phyloP scores from a whole-genome alignment of 2,888 invertebrate species.

The Ommatoiulus sabulosus region DNA sequence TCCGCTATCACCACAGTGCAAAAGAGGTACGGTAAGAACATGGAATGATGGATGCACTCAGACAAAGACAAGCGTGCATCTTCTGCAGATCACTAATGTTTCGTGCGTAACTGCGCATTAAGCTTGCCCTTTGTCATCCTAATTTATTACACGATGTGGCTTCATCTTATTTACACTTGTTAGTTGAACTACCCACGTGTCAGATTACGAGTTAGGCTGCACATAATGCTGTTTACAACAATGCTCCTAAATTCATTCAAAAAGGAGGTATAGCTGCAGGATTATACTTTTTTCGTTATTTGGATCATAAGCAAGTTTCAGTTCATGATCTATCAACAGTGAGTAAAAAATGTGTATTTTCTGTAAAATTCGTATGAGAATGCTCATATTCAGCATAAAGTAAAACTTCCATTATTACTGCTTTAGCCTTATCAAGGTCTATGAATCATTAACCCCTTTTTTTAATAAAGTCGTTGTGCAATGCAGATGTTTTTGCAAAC shows the following conservation, averaged over 20 bases:
- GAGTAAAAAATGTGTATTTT: too few relatives aligned
- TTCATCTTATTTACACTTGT: not conserved
- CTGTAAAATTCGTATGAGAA: too few relatives aligned
- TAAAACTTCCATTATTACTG: too few relatives aligned
- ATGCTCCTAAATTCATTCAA: not conserved
- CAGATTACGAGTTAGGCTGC: not conserved
- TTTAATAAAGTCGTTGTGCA: not conserved
- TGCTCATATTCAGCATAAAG: too few relatives aligned
- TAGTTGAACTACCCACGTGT: not conserved
- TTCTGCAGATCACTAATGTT: not conserved
- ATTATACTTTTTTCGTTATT: not conserved
- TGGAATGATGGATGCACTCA: not conserved
- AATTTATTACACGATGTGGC: not conserved
- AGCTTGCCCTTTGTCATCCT: not conserved
- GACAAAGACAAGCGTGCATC: not conserved
- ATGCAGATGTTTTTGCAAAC: not conserved
- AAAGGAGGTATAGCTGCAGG: not conserved
- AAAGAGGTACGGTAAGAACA: not conserved
- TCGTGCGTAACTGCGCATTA: not conserved
- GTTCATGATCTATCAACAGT: not conserved
- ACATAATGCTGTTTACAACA: not conserved
- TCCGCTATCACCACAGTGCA: not conserved
- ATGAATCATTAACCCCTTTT: too few relatives aligned
- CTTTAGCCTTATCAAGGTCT: too few relatives aligned
- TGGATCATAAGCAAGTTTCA: not conserved